phyloP scores from a whole-genome alignment of 1,140 invertebrate genomes.

The Zaprionus gabonicus region DNA sequence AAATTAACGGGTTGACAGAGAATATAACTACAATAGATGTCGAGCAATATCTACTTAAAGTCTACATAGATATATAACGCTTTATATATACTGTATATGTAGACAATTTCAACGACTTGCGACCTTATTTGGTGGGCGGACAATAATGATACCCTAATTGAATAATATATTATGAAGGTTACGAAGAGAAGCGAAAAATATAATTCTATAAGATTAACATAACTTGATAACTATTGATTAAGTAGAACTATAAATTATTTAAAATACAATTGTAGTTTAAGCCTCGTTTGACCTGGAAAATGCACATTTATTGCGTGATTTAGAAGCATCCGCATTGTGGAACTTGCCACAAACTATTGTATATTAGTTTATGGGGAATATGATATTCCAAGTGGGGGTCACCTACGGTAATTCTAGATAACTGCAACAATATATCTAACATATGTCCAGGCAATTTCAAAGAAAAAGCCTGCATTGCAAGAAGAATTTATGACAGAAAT shows the following conservation, averaged over 20 bases:
- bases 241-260: neutral
- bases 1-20: conserved; percentile 38
- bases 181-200: neutral
- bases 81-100: neutral
- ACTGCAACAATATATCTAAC: conserved; percentile 3
- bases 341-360: conserved; percentile 2
- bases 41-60: conserved; percentile 3
- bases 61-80: neutral
- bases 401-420: neutral
- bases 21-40: conserved; percentile 12
- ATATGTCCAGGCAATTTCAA: neutral
- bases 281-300: too few relatives aligned
- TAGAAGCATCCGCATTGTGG: neutral
- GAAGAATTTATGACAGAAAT: conserved; percentile 31
- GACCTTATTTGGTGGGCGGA: conserved; percentile 5
- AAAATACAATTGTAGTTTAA: neutral
- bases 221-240: neutral
- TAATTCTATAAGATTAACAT: too few relatives aligned
- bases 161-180: neutral
- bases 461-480: conserved; percentile 15
- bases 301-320: neutral
- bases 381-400: conserved; percentile 1
- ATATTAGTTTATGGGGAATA: conserved; percentile 3
- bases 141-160: neutral
- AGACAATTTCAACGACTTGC: conserved; percentile 13